Evolutionary conservation across 2,113 vertebrate genomes (phyloP).

Genomic region (Microtus oregoni): DNA sequence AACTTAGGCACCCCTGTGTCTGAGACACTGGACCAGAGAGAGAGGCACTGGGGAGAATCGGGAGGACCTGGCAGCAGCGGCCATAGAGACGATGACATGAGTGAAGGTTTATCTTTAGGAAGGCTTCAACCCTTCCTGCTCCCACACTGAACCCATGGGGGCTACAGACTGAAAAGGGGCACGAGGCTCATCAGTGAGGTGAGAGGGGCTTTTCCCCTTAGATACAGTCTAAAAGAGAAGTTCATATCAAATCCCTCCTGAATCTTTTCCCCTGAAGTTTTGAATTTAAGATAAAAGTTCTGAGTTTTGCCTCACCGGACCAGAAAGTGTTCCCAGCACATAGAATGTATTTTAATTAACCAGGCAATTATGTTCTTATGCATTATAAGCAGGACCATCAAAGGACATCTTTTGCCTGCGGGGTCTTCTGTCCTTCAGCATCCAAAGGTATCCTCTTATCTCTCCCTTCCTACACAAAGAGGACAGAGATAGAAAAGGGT

Average conservation of each 20-base stretch:
- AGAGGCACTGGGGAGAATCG: not conserved
- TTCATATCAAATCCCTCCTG: slow-evolving; percentile 15
- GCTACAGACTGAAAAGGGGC: not conserved
- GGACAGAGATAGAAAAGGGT: not conserved
- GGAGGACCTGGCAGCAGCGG: not conserved
- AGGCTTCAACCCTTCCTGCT: not conserved
- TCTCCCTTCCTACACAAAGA: not conserved
- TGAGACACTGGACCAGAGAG: not conserved
- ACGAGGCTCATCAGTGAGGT: not conserved
- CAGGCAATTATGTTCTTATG: slow-evolving; percentile 55
- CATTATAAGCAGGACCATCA: slow-evolving; percentile 33
- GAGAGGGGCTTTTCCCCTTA: not conserved
- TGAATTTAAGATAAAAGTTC: slow-evolving; percentile 65
- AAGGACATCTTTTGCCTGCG: slow-evolving; percentile 38
- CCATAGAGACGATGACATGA: not conserved
- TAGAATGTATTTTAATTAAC: slow-evolving; percentile 30
- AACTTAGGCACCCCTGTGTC: not conserved
- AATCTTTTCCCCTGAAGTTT: slow-evolving; percentile 36
- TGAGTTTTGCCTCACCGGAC: slow-evolving; percentile 39
- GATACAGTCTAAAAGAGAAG: slow-evolving; percentile 16
- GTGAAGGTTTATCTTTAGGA: not conserved
- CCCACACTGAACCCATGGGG: not conserved
- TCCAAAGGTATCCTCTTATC: slow-evolving; percentile 52
- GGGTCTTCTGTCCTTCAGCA: slow-evolving; percentile 60
- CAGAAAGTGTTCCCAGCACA: not conserved